These are phyloP conservation scores for Drosophila subpulchrella DNA, from an alignment of 1,140 invertebrate species.

Conservation along the genomic window DNA sequence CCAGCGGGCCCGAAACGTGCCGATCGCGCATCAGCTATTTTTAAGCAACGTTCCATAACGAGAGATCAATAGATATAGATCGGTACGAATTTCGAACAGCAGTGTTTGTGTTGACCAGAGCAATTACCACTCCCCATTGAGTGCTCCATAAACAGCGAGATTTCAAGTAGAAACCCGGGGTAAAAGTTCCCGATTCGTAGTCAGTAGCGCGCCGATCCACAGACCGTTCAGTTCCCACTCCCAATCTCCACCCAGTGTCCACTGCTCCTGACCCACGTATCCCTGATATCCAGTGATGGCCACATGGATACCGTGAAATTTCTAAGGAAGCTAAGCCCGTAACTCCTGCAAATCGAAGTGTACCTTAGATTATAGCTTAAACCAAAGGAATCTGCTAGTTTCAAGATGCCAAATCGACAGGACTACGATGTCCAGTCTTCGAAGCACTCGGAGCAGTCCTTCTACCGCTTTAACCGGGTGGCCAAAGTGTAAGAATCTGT, in stretches of 20 bases:
- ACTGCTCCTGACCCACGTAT: conserved; percentile 2
- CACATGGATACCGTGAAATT: conserved; percentile 59
- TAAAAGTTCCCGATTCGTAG: conserved; percentile 13
- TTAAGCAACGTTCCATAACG: conserved; percentile 71
- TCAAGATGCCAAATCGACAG: conserved; percentile 59
- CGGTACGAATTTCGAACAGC: conserved; percentile 41
- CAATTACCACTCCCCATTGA: conserved; percentile 54
- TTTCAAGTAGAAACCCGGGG: conserved; percentile 17
- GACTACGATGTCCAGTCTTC: conserved; percentile 71
- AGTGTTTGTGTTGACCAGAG: conserved; percentile 49
- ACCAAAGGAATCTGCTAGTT: neutral
- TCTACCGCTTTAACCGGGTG: conserved; percentile 70
- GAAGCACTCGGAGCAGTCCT: conserved; percentile 73
- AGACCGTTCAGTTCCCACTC: conserved; percentile 51
- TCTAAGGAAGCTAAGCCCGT: conserved; percentile 18
- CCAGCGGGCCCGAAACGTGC: conserved; percentile 16
- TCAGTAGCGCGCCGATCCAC: conserved; percentile 55
- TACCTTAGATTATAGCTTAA: conserved; percentile 10
- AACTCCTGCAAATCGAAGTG: conserved; percentile 1
- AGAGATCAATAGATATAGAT: conserved; percentile 70
- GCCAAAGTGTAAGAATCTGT: conserved; percentile 77
- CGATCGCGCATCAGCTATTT: conserved; percentile 54
- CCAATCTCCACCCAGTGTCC: conserved; percentile 5
- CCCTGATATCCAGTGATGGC: conserved; percentile 49
- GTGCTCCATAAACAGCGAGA: conserved; percentile 11